Evolutionary conservation across 92 coral and sea anemone genomes (phyloP).

Genomic region (Epizoanthus scotinus): DNA sequence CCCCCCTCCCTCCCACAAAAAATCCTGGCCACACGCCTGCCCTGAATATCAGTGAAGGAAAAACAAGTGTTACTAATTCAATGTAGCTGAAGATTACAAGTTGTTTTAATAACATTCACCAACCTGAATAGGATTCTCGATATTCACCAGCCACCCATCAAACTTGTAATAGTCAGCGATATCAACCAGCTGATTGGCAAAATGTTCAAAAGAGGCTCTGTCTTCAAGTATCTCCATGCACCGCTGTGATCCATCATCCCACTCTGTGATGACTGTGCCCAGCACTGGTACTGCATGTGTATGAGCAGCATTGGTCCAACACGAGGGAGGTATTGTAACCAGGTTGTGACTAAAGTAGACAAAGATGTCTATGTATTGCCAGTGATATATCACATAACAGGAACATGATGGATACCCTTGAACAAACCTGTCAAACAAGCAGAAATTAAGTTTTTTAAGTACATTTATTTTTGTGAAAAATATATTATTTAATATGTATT

Average conservation of each 20-base stretch:
- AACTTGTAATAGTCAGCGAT: slow-evolving; percentile 93
- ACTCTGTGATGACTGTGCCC: slow-evolving; percentile 96
- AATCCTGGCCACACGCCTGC: no score
- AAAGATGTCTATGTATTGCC: slow-evolving; percentile 93
- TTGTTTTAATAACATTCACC: neutral
- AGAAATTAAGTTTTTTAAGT: no score
- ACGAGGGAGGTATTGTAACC: slow-evolving; percentile 93
- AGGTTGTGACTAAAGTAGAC: slow-evolving; percentile 98
- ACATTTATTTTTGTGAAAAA: no score
- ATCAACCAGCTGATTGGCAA: slow-evolving; percentile 84
- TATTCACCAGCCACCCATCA: slow-evolving; percentile 97
- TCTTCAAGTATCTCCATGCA: slow-evolving; percentile 78
- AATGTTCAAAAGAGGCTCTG: slow-evolving; percentile 49
- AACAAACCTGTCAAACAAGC: slow-evolving; percentile 70
- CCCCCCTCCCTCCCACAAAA: no score
- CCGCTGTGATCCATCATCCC: slow-evolving; percentile 79
- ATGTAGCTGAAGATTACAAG: neutral
- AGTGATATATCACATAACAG: slow-evolving; percentile 87
- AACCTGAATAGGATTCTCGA: slow-evolving; percentile 99
- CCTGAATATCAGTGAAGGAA: no score
- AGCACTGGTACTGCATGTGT: slow-evolving; percentile 87
- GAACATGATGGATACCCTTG: slow-evolving; percentile 78
- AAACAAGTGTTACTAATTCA: neutral
- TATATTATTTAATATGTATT: no score
- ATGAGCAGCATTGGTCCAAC: slow-evolving; percentile 99